These are phyloP conservation scores for Cromileptes altivelis DNA, from an alignment of 2,113 vertebrate genomes.

Conservation along the genomic window DNA sequence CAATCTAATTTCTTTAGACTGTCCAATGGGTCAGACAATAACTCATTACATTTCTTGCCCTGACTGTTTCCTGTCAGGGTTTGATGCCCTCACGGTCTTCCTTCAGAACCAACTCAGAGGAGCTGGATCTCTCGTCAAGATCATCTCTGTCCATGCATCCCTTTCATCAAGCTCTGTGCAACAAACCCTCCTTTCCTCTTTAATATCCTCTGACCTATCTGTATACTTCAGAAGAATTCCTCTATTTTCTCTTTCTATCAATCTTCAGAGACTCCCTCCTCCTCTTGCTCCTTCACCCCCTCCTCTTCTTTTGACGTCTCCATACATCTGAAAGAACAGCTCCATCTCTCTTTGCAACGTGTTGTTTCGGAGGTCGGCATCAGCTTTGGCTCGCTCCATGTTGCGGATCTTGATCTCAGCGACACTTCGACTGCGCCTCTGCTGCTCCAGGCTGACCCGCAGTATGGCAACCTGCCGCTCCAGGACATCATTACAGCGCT, in stretches of 20 bases:
- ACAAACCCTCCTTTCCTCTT: not conserved
- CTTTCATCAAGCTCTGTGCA: not conserved
- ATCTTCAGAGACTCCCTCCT: constrained; percentile 60
- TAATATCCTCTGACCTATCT: not conserved
- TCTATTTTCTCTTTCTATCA: not conserved
- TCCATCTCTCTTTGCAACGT: constrained; percentile 87
- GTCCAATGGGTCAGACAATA: not conserved
- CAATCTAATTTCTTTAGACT: not conserved
- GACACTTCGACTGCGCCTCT: constrained; percentile 77
- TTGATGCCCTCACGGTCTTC: not conserved
- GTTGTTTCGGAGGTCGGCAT: constrained; percentile 84
- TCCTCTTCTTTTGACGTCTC: constrained; percentile 74
- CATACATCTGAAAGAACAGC: constrained; percentile 85
- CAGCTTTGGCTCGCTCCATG: constrained; percentile 83
- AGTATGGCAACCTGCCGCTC: constrained; percentile 79
- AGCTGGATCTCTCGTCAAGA: not conserved
- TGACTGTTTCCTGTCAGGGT: not conserved
- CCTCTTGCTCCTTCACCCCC: constrained; percentile 12
- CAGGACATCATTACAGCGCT: constrained; percentile 83
- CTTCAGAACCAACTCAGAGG: not conserved
- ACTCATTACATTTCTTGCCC: not conserved
- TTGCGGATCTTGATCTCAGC: constrained; percentile 84
- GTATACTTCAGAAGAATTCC: not conserved
- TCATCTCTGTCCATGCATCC: not conserved
- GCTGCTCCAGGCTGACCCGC: constrained; percentile 83